phyloP scores from a whole-genome alignment of 2,888 invertebrate species.

The Eristalis arbustorum region DNA sequence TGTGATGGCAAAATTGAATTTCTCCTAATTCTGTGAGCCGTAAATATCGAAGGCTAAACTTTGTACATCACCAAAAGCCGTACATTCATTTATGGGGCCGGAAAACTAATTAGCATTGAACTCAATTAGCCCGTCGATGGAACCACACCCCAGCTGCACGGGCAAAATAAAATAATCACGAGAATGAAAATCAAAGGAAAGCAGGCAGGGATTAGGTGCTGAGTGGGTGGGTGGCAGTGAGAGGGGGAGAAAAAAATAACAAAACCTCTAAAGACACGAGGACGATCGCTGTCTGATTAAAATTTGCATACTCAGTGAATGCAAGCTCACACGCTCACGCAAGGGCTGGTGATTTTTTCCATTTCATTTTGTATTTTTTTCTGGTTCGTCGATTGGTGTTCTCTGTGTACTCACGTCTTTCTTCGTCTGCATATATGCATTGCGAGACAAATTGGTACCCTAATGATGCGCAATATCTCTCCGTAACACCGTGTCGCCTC shows the following conservation, averaged over 20 bases:
- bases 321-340: neutral
- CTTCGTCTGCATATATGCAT: slow-evolving; percentile 26
- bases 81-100: neutral
- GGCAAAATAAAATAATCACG: slow-evolving; percentile 29
- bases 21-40: slow-evolving; percentile 42
- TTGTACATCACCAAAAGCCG: neutral
- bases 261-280: neutral
- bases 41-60: slow-evolving; percentile 38
- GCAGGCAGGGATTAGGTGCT: neutral
- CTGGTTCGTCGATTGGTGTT: neutral
- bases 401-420: slow-evolving; percentile 12
- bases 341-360: neutral
- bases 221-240: neutral
- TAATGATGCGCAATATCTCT: slow-evolving; percentile 51
- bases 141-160: neutral
- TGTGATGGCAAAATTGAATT: slow-evolving; percentile 60
- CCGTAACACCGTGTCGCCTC: neutral
- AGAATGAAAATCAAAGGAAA: slow-evolving; percentile 14
- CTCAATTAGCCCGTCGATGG: slow-evolving; percentile 31
- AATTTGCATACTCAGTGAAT: slow-evolving; percentile 24
- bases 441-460: slow-evolving; percentile 31
- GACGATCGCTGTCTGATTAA: slow-evolving; percentile 3
- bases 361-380: neutral
- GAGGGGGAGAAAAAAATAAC: neutral
- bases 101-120: slow-evolving; percentile 56